Percentiles rank a stretch among this genome's conserved stretches.
Conservation (phyloP, 2,888 invertebrate species). For the Leptogaster cylindrica region DNA sequence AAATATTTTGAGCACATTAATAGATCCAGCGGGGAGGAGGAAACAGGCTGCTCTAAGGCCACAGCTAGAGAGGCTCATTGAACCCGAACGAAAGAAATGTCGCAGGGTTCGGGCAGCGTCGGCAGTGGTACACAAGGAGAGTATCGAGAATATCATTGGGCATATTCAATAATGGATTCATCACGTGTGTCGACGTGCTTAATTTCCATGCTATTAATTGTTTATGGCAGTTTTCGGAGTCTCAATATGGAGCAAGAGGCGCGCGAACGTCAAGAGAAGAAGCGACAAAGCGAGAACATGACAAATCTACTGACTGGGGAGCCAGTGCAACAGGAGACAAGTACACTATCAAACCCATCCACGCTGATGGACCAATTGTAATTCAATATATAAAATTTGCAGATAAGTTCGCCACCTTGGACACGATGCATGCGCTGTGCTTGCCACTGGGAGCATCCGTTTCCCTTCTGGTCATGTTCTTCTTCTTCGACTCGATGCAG, state of each 20-base stretch:
- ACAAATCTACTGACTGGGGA: slow-evolving; percentile 61
- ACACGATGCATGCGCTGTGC: slow-evolving; percentile 96
- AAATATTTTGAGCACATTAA: not conserved
- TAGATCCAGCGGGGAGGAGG: not conserved
- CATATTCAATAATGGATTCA: slow-evolving; percentile 96
- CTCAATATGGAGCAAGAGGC: slow-evolving; percentile 96
- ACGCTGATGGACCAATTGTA: not conserved
- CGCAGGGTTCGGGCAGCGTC: slow-evolving; percentile 48
- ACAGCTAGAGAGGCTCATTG: not conserved
- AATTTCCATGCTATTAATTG: slow-evolving; percentile 95
- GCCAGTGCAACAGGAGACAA: slow-evolving; percentile 62
- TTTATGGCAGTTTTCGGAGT: slow-evolving; percentile 96
- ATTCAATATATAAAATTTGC: slow-evolving; percentile 48
- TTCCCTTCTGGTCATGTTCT: slow-evolving; percentile 96
- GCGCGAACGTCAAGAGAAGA: slow-evolving; percentile 79
- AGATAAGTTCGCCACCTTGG: slow-evolving; percentile 87
- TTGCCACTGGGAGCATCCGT: slow-evolving; percentile 95
- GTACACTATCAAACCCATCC: slow-evolving; percentile 55
- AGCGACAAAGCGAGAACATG: slow-evolving; percentile 69
- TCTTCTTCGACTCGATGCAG: slow-evolving; percentile 99
- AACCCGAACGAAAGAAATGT: slow-evolving; percentile 12
- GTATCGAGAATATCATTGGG: slow-evolving; percentile 76
- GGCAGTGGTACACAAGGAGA: slow-evolving; percentile 56
- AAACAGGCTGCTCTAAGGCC: not conserved
- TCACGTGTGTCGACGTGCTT: slow-evolving; percentile 96